Evolutionary conservation across 2,113 vertebrate genomes (phyloP), one percentile per base, ranked within the genome.

Genomic region (Murina feae): DNA sequence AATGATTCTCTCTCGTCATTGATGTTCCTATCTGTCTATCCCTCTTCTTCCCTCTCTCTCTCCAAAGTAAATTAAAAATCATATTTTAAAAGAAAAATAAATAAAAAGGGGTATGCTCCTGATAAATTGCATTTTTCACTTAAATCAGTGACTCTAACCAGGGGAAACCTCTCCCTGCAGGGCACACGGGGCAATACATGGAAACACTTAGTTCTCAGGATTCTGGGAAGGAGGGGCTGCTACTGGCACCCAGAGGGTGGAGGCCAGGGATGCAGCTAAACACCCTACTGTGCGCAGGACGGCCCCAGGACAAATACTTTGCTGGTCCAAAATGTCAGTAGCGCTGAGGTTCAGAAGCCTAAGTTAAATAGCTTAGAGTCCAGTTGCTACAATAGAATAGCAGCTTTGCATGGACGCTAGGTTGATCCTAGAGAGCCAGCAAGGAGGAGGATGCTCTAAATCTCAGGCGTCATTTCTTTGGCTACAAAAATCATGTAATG

Each of bases 261-360:
- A 71, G 60, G 2, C 23, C 14, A 3, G 1, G 28, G 39, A 11
- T 28, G 30, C n/a, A 28, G 9, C 23, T 32, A 9, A 30, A 2
- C 2, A 20, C 58, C 68, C 44, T 5, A 0, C 1, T 32, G 2
- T 10, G 5, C 6, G 14, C 23, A 69, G 35, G 16, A 21, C 11
- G 1, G 0, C 35, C 5, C 21, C 16, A 4, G 0, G 30, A 49
- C 68, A 47, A 47, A 72, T 11, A n/a, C 21, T 35, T 5, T 14
- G 42, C 49, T 4, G 30, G 13, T 1, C 13, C 53, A 23, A 23
- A 10, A 5, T 30, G 49, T 37, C 20, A 2, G 2, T 10, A 0
- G 23, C 28, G 53, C 10, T 0, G 35, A 28, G 32, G 32, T 2
- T 37, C 49, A 89, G 78, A 17, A n/a, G 9, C 25, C 7, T 2